phyloP scores from a whole-genome alignment of 2,888 invertebrate species.

The Cataglyphis rosenhaueri region DNA sequence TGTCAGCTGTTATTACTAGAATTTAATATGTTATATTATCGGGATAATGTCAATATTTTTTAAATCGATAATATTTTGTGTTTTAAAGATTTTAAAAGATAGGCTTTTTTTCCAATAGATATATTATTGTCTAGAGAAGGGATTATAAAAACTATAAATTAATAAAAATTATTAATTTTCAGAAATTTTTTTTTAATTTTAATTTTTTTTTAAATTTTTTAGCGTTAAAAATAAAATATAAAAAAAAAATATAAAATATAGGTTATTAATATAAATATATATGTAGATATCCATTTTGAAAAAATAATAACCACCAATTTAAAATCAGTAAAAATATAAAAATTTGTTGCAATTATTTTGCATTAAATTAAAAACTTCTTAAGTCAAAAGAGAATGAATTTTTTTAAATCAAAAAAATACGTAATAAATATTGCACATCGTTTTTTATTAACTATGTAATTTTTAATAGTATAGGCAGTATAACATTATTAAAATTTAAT shows the following conservation, averaged over 20 bases:
- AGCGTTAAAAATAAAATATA: background rate
- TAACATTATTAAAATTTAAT: background rate
- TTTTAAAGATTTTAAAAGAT: background rate
- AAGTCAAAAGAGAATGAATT: background rate
- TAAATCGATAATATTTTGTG: background rate
- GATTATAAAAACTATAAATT: background rate
- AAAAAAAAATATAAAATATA: background rate
- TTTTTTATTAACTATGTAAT: background rate
- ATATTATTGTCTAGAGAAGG: background rate
- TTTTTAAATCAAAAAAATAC: background rate
- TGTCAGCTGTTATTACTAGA: background rate
- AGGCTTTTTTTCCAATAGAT: background rate
- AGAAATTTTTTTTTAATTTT: too few species aligned
- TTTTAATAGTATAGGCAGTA: background rate
- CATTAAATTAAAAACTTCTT: background rate
- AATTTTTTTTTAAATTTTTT: too few species aligned
- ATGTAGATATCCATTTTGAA: background rate
- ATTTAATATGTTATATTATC: background rate
- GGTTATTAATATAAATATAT: constrained; percentile 3
- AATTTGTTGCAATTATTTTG: background rate
- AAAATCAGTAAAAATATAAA: background rate
- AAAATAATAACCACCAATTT: background rate
- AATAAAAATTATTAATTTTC: background rate
- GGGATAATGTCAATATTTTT: background rate
- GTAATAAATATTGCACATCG: background rate